phyloP scores from a whole-genome alignment of 2,888 invertebrate species.

The Eulithis prunata region DNA sequence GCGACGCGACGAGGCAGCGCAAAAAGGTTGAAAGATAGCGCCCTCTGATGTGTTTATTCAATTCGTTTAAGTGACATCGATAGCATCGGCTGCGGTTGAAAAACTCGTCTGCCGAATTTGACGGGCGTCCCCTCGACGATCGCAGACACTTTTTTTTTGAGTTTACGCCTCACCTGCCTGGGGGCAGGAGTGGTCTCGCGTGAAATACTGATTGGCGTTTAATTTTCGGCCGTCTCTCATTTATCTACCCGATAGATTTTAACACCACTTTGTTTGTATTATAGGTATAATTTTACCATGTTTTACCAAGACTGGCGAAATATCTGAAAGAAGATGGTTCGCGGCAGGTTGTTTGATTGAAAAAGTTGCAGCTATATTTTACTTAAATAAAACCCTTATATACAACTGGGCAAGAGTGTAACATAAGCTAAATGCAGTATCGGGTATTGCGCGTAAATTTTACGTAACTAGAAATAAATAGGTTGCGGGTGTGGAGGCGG shows the following conservation, averaged over 20 bases:
- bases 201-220: conserved; percentile 75
- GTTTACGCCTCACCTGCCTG: conserved; percentile 74
- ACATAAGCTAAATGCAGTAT: conserved; percentile 81
- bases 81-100: conserved; percentile 76
- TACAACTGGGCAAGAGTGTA: conserved; percentile 52
- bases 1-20: conserved; percentile 39
- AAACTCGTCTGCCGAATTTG: conserved; percentile 76
- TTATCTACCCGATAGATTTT: conserved; percentile 45
- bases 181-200: conserved; percentile 65
- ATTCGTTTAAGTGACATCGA: conserved; percentile 84
- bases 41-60: conserved; percentile 79
- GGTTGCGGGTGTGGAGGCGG: conserved; percentile 84
- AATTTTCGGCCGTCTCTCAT: conserved; percentile 63
- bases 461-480: conserved; percentile 85
- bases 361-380: conserved; percentile 44
- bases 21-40: conserved; percentile 56
- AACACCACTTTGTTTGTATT: background rate
- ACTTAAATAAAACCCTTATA: conserved; percentile 41
- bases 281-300: background rate
- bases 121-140: conserved; percentile 63
- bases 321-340: conserved; percentile 7
- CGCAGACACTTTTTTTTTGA: conserved; percentile 69
- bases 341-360: conserved; percentile 24
- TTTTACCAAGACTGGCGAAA: conserved; percentile 1
- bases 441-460: conserved; percentile 83